Conservation (phyloP, 2,113 vertebrate species). For the Brienomyrus brachyistius region DNA sequence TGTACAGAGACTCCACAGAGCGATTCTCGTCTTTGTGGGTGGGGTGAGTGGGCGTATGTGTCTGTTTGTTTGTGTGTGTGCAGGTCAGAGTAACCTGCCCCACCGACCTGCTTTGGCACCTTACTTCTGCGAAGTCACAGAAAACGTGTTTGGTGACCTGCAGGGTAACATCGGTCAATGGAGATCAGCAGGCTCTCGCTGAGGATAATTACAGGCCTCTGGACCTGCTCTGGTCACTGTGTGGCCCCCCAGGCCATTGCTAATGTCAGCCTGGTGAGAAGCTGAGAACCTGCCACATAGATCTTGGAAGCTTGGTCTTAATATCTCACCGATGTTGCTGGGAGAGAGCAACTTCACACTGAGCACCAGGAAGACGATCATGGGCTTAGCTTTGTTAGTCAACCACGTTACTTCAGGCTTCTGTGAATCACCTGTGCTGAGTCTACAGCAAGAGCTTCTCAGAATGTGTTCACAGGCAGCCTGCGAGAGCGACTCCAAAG, state of each 20-base stretch:
- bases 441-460: background rate
- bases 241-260: background rate
- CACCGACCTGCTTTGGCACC: background rate
- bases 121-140: background rate
- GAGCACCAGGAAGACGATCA: background rate
- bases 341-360: background rate
- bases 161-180: background rate
- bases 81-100: background rate
- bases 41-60: background rate
- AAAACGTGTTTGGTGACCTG: background rate
- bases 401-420: background rate
- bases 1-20: background rate
- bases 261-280: background rate
- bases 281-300: background rate
- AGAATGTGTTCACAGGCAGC: background rate
- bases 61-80: slow-evolving; percentile 2
- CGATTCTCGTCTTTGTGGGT: background rate
- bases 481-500: background rate
- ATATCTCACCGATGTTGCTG: background rate
- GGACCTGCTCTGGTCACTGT: background rate
- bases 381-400: background rate
- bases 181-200: background rate
- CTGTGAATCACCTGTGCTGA: background rate
- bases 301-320: background rate
- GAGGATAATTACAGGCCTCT: background rate